Evolutionary conservation across 2,888 invertebrate species (phyloP).

Genomic region (Patella caerulea): DNA sequence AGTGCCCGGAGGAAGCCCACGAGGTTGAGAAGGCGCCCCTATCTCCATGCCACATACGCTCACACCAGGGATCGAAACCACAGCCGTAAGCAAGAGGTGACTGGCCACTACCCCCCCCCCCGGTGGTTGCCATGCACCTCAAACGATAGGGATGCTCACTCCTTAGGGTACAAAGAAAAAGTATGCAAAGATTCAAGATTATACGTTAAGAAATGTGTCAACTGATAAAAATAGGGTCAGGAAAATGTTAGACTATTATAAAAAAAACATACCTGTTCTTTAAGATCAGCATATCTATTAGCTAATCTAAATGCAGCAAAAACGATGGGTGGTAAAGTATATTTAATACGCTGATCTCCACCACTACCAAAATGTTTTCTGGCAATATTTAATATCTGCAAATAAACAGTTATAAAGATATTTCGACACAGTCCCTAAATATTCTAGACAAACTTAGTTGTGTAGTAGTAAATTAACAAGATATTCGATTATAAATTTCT

Average conservation of each 20-base stretch:
- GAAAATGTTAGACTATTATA: neutral
- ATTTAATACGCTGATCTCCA: constrained; percentile 88
- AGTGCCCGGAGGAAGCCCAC: no score
- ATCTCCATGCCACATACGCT: no score
- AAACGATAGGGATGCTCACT: no score
- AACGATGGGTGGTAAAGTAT: constrained; percentile 92
- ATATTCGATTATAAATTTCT: constrained; percentile 26
- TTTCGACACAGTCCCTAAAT: neutral
- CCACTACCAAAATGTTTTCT: constrained; percentile 92
- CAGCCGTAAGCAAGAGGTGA: no score
- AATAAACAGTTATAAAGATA: neutral
- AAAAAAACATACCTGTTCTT: constrained; percentile 77
- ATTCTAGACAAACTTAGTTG: neutral
- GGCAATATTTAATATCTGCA: constrained; percentile 88
- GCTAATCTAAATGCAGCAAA: constrained; percentile 90
- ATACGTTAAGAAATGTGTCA: no score
- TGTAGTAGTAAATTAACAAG: neutral
- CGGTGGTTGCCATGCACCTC: no score
- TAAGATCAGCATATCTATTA: constrained; percentile 82
- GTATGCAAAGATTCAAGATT: no score
- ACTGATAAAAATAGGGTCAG: neutral
- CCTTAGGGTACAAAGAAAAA: no score
- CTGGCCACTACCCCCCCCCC: no score
- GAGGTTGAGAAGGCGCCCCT: no score
- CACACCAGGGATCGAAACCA: no score